Base-by-base conservation (phyloP, 2,888 invertebrate genomes). In the Ecliptopera silaceata region DNA sequence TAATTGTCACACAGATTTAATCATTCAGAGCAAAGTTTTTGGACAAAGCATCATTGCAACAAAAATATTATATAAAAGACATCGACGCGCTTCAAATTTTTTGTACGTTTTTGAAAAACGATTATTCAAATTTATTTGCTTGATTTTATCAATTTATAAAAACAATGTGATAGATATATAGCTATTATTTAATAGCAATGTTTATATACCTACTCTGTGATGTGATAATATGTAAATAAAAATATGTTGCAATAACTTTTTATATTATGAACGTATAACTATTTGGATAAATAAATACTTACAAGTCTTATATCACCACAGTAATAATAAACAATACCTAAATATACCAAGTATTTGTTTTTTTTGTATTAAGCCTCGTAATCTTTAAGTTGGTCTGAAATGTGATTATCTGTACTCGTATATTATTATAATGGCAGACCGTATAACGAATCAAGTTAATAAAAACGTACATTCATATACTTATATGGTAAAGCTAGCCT, bases 401-500 rank as follows among this genome's bases (percentile, higher is more conserved):
- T 80, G 76, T 76, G 74, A 81, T 81, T 81, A 82, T 81, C 80
- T 76, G 73, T 78, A 80, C 74, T 80, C 82, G 79, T 84, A 83
- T 82, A 85, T 87, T 86, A 88, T 85, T 82, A 86, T 86, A 86
- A 86, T 86, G 77, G 83, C 80, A 74, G 82, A 77, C 80, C 78
- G 80, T 84, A 83, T 85, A 88, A 86, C 86, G 87, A 88, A 88
- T 84, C 81, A 73, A 84, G 81, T 88, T 86, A 87, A 89, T 89
- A 89, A 88, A 88, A 88, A 86, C 84, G 80, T 80, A 88, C 86
- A 85, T 86, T 87, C 84, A 80, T 87, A 84, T 83, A 85, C 86
- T 76, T 88, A 88, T 84, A 87, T 79, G 87, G 90, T 77, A 80
- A 83, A 85, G 84, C 83, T 86, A 89, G 87, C 87, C 88, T 88